Evolutionary conservation across 2,797 vertebrate genomes (phyloP).

Genomic region (Anniella stebbinsi): DNA sequence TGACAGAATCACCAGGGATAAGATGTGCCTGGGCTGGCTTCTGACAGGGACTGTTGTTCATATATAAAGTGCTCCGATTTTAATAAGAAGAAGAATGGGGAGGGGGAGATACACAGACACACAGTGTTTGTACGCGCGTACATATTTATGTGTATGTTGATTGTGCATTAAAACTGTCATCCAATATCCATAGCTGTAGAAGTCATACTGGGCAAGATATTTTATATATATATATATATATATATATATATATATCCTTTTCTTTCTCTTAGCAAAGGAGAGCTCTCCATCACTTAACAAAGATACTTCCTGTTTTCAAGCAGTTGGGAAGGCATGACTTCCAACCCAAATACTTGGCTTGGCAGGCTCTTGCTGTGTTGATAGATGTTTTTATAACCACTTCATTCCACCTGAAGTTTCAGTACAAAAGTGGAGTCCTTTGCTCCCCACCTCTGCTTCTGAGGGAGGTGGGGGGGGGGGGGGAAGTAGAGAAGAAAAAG

Average conservation of each 20-base stretch:
- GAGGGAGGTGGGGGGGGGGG: constrained; percentile 58
- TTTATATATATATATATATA: too few relatives aligned
- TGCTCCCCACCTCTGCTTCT: not conserved
- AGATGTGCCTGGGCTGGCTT: constrained; percentile 78
- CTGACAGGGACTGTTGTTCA: constrained; percentile 70
- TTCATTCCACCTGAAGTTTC: constrained; percentile 85
- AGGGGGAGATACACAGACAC: not conserved
- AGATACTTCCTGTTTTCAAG: constrained; percentile 94
- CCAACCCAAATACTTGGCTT: constrained; percentile 89
- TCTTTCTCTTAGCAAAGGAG: constrained; percentile 83
- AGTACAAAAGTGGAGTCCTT: constrained; percentile 67
- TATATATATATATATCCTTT: constrained; percentile 51
- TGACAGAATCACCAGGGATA: constrained; percentile 73
- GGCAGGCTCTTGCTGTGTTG: constrained; percentile 84
- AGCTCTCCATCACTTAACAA: constrained; percentile 90
- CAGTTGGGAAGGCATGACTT: constrained; percentile 84
- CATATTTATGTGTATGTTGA: not conserved
- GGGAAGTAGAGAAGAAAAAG: constrained; percentile 64
- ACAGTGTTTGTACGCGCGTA: not conserved
- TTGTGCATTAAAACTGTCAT: constrained; percentile 20
- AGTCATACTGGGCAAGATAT: constrained; percentile 80
- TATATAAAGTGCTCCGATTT: constrained; percentile 55
- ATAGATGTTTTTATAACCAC: constrained; percentile 85
- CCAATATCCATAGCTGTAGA: constrained; percentile 74
- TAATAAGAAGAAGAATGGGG: not conserved